Evolutionary conservation across 2,113 vertebrate genomes (phyloP).

Genomic region (Lepus americanus): DNA sequence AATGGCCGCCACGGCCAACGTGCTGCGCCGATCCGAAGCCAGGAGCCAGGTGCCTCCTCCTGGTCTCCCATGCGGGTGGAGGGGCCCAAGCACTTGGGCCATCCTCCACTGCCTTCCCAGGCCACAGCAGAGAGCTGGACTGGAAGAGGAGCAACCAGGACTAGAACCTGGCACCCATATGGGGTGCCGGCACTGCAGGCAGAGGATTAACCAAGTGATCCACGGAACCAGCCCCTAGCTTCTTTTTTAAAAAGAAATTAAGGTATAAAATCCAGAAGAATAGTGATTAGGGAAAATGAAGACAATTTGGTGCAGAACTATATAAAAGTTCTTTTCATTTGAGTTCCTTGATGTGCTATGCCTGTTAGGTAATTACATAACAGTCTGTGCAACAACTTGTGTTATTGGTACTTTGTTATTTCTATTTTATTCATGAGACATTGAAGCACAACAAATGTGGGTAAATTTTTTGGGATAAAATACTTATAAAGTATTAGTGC

Average conservation of each 20-base stretch:
- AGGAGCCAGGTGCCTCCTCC: no score
- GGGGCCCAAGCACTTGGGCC: no score
- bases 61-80: no score
- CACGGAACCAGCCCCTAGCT: no score
- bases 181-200: no score
- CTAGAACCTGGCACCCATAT: no score
- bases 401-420: not conserved
- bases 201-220: no score
- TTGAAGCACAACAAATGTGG: not conserved
- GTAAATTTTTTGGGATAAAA: not conserved
- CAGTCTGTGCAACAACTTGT: not conserved
- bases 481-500: not conserved
- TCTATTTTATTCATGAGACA: not conserved
- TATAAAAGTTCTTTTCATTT: not conserved
- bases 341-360: not conserved
- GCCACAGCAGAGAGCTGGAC: no score
- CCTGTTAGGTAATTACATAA: not conserved
- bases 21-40: no score
- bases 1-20: no score
- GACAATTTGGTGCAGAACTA: not conserved
- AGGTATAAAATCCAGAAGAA: not conserved
- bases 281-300: not conserved
- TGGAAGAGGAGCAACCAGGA: no score
- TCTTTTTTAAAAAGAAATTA: conserved; percentile 27
- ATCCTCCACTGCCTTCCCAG: no score